Percentiles rank a stretch among this genome's conserved stretches.
Evolutionary conservation across 1,140 invertebrate genomes (phyloP).

Genomic region (Centruroides sculpturatus): DNA sequence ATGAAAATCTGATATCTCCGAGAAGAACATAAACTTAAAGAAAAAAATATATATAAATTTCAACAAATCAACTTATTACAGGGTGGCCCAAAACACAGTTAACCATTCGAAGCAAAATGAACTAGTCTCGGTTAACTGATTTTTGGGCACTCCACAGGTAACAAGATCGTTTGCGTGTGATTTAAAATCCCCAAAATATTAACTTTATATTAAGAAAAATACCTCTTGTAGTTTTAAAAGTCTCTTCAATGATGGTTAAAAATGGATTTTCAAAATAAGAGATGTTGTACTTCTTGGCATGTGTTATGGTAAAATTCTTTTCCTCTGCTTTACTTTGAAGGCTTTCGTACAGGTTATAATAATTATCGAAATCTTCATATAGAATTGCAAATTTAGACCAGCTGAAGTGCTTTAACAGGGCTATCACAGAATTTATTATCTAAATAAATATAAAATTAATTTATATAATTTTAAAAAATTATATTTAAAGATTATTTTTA

Average conservation of each 20-base stretch:
- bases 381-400: conserved; percentile 91
- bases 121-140: too few species aligned
- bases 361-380: conserved; percentile 54
- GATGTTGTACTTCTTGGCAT: conserved; percentile 36
- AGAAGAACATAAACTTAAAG: too few species aligned
- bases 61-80: neutral
- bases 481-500: neutral
- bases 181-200: too few species aligned
- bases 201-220: neutral
- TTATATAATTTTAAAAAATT: neutral
- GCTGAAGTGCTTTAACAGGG: conserved; percentile 70
- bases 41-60: conserved; percentile 14
- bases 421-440: conserved; percentile 85
- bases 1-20: too few species aligned
- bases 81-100: too few species aligned
- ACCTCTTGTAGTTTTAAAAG: neutral
- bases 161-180: too few species aligned
- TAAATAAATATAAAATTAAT: conserved; percentile 27
- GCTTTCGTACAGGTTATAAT: conserved; percentile 45
- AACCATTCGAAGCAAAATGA: too few species aligned
- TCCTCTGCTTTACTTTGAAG: neutral
- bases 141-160: too few species aligned
- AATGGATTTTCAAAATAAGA: neutral
- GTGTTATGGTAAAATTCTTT: conserved; percentile 58
- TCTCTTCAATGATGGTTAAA: neutral